Percentiles rank a stretch among this genome's conserved stretches.
Conservation (phyloP, 1,140 invertebrate species). For the Drosophila seguyi region DNA sequence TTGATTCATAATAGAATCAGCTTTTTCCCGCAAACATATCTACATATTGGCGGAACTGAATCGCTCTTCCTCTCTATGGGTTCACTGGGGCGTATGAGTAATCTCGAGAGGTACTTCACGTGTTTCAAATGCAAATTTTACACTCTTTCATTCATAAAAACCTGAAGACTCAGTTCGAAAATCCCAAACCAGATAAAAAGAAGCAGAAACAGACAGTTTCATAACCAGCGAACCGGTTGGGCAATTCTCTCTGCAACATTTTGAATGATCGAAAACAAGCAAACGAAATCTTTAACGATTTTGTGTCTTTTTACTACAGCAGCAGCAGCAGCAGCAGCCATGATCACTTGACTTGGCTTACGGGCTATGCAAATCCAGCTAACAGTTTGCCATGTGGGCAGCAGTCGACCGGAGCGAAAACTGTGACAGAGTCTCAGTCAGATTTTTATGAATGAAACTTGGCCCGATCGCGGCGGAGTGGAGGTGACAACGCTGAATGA, state of each 20-base stretch:
- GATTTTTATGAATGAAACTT: conserved; percentile 79
- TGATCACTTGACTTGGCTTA: conserved; percentile 70
- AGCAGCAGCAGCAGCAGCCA: conserved; percentile 35
- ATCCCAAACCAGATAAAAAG: conserved; percentile 24
- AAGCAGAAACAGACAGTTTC: conserved; percentile 59
- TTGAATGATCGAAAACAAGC: conserved; percentile 73
- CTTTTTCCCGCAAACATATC: conserved; percentile 26
- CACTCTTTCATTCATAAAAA: conserved; percentile 72
- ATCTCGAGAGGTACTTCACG: conserved; percentile 45
- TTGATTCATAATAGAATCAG: conserved; percentile 59
- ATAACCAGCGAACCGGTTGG: conserved; percentile 67
- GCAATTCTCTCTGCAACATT: conserved; percentile 46
- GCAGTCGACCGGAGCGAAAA: conserved; percentile 27
- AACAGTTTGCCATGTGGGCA: conserved; percentile 64
- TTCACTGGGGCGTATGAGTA: conserved; percentile 69
- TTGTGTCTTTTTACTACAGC: conserved; percentile 75
- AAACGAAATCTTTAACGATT: conserved; percentile 70
- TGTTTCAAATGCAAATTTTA: conserved; percentile 59
- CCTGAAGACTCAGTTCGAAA: conserved; percentile 2
- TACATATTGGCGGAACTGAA: conserved; percentile 54
- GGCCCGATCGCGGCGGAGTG: conserved; percentile 8
- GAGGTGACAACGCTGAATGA: conserved; percentile 35
- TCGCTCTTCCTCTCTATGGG: not conserved
- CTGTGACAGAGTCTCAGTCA: conserved; percentile 44
- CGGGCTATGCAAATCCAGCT: conserved; percentile 74